These are phyloP conservation scores for Pachydiplax longipennis DNA, from an alignment of 2,888 invertebrate genomes.

Conservation along the genomic window DNA sequence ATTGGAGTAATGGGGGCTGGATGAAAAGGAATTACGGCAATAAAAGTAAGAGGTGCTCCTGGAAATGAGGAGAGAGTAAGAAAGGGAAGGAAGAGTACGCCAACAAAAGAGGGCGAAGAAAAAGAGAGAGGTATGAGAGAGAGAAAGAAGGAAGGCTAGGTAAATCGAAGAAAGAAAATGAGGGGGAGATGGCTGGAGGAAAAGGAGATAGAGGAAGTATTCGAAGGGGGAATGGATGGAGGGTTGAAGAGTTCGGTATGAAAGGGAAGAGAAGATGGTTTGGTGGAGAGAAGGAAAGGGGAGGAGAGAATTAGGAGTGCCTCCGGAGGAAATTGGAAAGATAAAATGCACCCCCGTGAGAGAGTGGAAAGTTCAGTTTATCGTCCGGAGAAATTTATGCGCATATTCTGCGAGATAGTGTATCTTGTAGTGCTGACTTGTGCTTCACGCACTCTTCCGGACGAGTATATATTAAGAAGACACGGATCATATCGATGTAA, in stretches of 20 bases:
- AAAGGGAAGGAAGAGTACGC: no score
- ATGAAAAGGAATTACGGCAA: no score
- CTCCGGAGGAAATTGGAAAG: background rate
- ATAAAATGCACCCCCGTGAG: background rate
- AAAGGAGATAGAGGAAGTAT: background rate
- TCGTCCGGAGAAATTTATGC: background rate
- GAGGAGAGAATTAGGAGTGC: no score
- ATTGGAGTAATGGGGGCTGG: no score
- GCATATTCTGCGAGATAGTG: background rate
- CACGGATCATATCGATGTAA: background rate
- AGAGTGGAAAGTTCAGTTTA: background rate
- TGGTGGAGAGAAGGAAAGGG: background rate
- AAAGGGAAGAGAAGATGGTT: conserved; percentile 24
- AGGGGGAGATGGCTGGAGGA: conserved; percentile 24
- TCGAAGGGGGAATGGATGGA: background rate
- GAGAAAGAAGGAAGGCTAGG: background rate
- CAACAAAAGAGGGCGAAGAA: background rate
- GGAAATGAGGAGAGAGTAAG: no score
- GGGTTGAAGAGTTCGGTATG: background rate
- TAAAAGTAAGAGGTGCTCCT: no score
- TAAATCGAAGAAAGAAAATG: background rate
- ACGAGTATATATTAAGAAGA: background rate
- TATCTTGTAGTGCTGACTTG: background rate
- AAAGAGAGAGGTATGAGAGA: background rate
- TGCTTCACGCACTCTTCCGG: background rate